Conservation (phyloP, 2,888 invertebrate species). For the Pammene aurita region DNA sequence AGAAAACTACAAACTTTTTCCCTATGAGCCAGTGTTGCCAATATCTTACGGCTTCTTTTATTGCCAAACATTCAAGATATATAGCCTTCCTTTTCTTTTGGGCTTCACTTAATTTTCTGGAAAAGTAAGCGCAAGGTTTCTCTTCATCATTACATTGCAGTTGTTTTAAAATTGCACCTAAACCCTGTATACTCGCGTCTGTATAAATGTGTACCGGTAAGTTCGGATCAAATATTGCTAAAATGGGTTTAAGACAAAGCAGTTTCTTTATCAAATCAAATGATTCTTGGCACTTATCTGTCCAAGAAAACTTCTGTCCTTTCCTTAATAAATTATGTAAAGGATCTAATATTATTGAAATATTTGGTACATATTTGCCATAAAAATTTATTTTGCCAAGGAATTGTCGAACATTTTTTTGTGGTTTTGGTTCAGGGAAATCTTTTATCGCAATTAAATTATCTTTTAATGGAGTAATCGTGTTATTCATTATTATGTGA, state of each 20-base stretch:
- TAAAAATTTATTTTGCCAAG: slow-evolving; percentile 40
- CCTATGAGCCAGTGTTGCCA: slow-evolving; percentile 14
- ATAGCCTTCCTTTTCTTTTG: slow-evolving; percentile 35
- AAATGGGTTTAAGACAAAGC: slow-evolving; percentile 3
- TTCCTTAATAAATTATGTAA: slow-evolving; percentile 44
- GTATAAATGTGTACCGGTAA: slow-evolving; percentile 8
- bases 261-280: slow-evolving; percentile 2
- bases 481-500: slow-evolving; percentile 40
- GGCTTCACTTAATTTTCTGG: slow-evolving; percentile 36
- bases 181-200: not conserved
- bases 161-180: slow-evolving; percentile 14
- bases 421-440: slow-evolving; percentile 39
- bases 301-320: slow-evolving; percentile 21
- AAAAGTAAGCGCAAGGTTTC: slow-evolving; percentile 43
- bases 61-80: slow-evolving; percentile 18
- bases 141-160: slow-evolving; percentile 8
- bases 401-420: slow-evolving; percentile 42
- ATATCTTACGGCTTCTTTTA: not conserved
- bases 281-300: slow-evolving; percentile 22
- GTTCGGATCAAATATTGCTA: slow-evolving; percentile 8
- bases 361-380: slow-evolving; percentile 40
- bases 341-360: slow-evolving; percentile 44
- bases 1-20: not conserved
- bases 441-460: slow-evolving; percentile 42
- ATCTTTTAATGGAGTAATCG: slow-evolving; percentile 20